Evolutionary conservation across 2,888 invertebrate genomes (phyloP).

Genomic region (Drosophila cracens): DNA sequence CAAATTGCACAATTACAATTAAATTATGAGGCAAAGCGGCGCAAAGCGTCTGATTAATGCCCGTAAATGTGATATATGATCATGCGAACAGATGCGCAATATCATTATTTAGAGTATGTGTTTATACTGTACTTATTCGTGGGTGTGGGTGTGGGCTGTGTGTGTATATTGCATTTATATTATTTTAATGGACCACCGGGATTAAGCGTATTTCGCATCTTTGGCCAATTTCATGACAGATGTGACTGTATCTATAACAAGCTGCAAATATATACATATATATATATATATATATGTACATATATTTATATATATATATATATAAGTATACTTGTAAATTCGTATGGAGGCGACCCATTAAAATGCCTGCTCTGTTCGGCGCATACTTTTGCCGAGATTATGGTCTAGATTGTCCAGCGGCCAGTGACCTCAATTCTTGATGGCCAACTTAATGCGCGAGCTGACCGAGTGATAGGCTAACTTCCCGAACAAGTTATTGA

Average conservation of each 20-base stretch:
- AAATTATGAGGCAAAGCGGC: slow-evolving; percentile 60
- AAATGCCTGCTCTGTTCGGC: slow-evolving; percentile 29
- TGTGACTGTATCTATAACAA: slow-evolving; percentile 24
- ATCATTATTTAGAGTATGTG: slow-evolving; percentile 29
- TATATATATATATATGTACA: slow-evolving; percentile 5
- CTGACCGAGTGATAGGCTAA: slow-evolving; percentile 59
- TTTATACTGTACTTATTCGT: slow-evolving; percentile 28
- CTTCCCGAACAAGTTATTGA: slow-evolving; percentile 41
- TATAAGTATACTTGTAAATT: slow-evolving; percentile 1
- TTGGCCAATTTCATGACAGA: slow-evolving; percentile 24
- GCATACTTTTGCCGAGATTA: slow-evolving; percentile 41
- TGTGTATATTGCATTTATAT: slow-evolving; percentile 7
- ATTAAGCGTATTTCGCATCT: slow-evolving; percentile 27
- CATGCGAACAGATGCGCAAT: slow-evolving; percentile 38
- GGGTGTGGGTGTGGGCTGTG: not conserved
- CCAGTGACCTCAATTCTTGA: slow-evolving; percentile 52
- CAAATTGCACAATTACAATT: slow-evolving; percentile 73
- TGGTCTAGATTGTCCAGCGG: slow-evolving; percentile 46
- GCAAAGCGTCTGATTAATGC: slow-evolving; percentile 67
- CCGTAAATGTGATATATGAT: slow-evolving; percentile 56
- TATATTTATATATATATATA: slow-evolving; percentile 11
- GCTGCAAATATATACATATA: not conserved
- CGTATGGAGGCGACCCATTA: slow-evolving; percentile 36
- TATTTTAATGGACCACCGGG: slow-evolving; percentile 40
- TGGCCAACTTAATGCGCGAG: slow-evolving; percentile 41